Percentiles rank a stretch among this genome's conserved stretches.
These are phyloP conservation scores for Empidonax traillii DNA, from an alignment of 2,113 vertebrate species.

Conservation along the genomic window DNA sequence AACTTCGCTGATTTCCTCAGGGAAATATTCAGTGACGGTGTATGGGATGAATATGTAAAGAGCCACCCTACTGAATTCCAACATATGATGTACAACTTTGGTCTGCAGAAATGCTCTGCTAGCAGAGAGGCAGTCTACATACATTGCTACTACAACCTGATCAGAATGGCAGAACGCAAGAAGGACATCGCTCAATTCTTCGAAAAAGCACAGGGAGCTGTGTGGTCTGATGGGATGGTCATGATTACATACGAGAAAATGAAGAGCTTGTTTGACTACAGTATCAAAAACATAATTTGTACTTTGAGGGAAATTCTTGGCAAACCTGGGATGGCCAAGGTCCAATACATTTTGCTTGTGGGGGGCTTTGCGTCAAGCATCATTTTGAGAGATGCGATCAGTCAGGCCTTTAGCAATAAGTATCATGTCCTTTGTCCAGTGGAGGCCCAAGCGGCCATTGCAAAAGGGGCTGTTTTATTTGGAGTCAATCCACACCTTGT, in stretches of 20 bases:
- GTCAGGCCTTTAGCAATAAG: not conserved
- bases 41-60: conserved; percentile 23
- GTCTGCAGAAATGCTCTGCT: conserved; percentile 12
- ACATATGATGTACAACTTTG: conserved; percentile 10
- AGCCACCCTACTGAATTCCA: not conserved
- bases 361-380: conserved; percentile 13
- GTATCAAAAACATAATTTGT: not conserved
- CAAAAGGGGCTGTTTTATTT: conserved; percentile 43
- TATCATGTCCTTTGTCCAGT: not conserved
- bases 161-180: not conserved
- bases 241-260: conserved; percentile 15
- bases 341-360: conserved; percentile 38
- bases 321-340: not conserved
- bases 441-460: not conserved
- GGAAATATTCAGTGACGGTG: not conserved
- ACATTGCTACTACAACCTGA: conserved; percentile 4
- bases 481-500: not conserved
- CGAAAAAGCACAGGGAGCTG: not conserved
- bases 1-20: conserved; percentile 30
- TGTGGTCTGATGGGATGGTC: not conserved
- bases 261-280: conserved; percentile 16
- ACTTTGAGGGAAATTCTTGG: conserved; percentile 8
- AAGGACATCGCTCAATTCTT: not conserved
- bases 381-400: not conserved
- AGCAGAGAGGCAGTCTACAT: not conserved